Evolutionary conservation across 2,797 vertebrate species (phyloP), one percentile per base, ranked within the genome.

Genomic region (Rhodeus uyekii): DNA sequence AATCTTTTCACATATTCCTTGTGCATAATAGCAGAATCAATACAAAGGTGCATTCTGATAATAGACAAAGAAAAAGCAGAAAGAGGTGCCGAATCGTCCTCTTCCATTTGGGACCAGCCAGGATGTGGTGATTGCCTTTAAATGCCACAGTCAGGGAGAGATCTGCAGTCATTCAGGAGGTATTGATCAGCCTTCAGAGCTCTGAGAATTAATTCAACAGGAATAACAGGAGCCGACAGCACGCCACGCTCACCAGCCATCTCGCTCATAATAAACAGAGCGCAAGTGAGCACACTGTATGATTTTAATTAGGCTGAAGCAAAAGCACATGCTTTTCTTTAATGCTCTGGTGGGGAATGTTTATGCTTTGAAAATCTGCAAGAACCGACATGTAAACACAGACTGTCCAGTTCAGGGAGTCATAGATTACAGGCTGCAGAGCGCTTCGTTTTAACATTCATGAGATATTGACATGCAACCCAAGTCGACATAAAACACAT

Each of bases 81-180:
- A 65, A 46, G 36, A 32, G 64, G 39, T 63, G 29, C 61, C 42
- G 74, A 83, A 84, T 76, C 34, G 36, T 24, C 46, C 72, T 85
- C 71, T 79, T 65, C 50, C 34, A 44, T 79, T 86, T 46, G 71
- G 76, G 71, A 42, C 68, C 65, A 78, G 58, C 64, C 77, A 74
- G 63, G 78, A 68, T 72, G 63, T 68, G 77, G 68, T 84, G 85
- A 88, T 87, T 87, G 87, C 71, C 78, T 89, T 84, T 87, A 87
- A 89, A 89, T 89, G 84, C 75, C 85, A 87, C 76, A 86, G 75
- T 82, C 75, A 81, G 79, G 84, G 65, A 58, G 64, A 81, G 67
- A 84, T 73, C 72, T 58, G 29, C 60, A 82, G 84, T 84, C 84
- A 86, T 89, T 87, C 86, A 67, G 67, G 46, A 69, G 71, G 39